These are phyloP conservation scores for Platycheirus rosarum DNA, from an alignment of 2,888 invertebrate species.

Conservation along the genomic window DNA sequence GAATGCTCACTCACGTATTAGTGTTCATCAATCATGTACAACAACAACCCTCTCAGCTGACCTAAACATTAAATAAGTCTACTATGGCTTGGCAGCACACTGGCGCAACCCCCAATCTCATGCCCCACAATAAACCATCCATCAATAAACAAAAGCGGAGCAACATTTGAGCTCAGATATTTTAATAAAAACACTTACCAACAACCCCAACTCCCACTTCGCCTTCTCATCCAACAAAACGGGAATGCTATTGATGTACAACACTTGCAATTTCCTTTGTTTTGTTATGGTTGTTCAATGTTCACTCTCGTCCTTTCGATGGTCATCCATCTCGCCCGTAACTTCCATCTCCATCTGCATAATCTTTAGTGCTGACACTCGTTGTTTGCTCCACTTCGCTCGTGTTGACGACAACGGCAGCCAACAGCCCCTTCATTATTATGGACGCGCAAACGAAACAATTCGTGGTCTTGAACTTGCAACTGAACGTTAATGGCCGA, in stretches of 20 bases:
- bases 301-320: slow-evolving; percentile 65
- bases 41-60: slow-evolving; percentile 37
- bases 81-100: not conserved
- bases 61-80: slow-evolving; percentile 24
- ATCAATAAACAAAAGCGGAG: slow-evolving; percentile 58
- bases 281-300: too few relatives aligned
- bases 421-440: slow-evolving; percentile 44
- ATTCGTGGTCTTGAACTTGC: slow-evolving; percentile 68
- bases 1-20: slow-evolving; percentile 56
- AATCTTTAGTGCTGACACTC: slow-evolving; percentile 41
- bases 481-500: slow-evolving; percentile 58
- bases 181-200: slow-evolving; percentile 50
- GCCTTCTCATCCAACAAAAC: slow-evolving; percentile 12
- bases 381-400: slow-evolving; percentile 60
- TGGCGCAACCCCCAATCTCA: not conserved
- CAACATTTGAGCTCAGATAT: slow-evolving; percentile 53
- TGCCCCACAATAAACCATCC: slow-evolving; percentile 33
- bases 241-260: slow-evolving; percentile 46
- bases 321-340: slow-evolving; percentile 36
- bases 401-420: slow-evolving; percentile 38
- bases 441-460: slow-evolving; percentile 47
- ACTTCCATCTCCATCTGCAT: slow-evolving; percentile 59
- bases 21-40: slow-evolving; percentile 59
- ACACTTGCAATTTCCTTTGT: slow-evolving; percentile 66
- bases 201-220: not conserved